Conservation (phyloP, 2,797 vertebrate genomes). For the Emydoidea blandingii region DNA sequence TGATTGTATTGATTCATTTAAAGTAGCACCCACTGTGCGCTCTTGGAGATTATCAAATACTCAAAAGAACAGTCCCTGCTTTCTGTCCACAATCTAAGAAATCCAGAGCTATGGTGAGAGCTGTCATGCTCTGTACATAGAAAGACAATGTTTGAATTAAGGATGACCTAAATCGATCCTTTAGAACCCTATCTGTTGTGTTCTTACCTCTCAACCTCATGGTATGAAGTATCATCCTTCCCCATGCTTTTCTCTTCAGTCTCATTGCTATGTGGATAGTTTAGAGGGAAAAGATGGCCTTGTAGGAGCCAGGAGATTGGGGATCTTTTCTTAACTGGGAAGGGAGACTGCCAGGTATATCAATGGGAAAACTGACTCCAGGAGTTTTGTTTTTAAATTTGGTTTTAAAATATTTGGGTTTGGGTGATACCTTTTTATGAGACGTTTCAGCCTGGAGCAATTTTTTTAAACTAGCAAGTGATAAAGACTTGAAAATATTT, state of each 20-base stretch:
- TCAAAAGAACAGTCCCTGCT: background rate
- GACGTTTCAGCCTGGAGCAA: background rate
- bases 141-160: background rate
- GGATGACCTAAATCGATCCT: background rate
- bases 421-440: background rate
- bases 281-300: background rate
- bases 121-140: background rate
- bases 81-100: background rate
- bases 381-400: background rate
- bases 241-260: background rate
- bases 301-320: background rate
- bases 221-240: background rate
- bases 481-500: background rate
- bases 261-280: background rate
- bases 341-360: background rate
- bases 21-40: background rate
- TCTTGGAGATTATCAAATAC: background rate
- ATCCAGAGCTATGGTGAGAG: background rate
- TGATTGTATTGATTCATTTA: background rate
- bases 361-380: background rate
- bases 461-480: background rate
- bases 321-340: background rate
- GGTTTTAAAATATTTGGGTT: background rate
- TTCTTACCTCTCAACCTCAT: background rate
- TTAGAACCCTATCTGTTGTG: background rate